These are phyloP conservation scores for Schizopygopsis malacanthus DNA, from an alignment of 2,797 vertebrate genomes.

Conservation along the genomic window DNA sequence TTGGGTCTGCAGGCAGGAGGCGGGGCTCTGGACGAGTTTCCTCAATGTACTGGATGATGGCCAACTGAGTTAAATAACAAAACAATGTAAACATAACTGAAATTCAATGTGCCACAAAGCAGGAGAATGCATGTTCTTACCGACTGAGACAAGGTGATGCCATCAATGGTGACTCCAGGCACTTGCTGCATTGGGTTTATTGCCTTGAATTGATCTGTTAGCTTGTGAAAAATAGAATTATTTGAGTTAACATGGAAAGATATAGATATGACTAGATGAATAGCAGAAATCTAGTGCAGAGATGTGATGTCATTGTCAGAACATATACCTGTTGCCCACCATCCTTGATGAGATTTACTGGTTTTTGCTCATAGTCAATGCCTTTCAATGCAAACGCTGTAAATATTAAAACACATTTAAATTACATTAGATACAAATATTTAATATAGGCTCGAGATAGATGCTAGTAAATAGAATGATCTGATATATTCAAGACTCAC, in stretches of 20 bases:
- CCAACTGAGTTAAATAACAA: constrained; percentile 78
- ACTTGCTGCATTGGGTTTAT: constrained; percentile 97
- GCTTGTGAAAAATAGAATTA: constrained; percentile 71
- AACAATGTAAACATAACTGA: not conserved
- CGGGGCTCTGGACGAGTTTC: constrained; percentile 86
- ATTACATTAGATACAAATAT: not conserved
- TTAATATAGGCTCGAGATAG: not conserved
- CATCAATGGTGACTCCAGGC: constrained; percentile 91
- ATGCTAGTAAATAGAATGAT: not conserved
- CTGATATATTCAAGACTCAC: constrained; percentile 76
- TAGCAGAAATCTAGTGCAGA: not conserved
- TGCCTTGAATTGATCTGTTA: constrained; percentile 81
- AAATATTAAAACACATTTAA: constrained; percentile 10
- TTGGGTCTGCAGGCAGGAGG: constrained; percentile 87
- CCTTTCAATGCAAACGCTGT: constrained; percentile 93
- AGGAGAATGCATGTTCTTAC: constrained; percentile 75
- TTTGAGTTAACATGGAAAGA: not conserved
- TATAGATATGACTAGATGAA: not conserved
- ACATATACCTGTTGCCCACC: constrained; percentile 91
- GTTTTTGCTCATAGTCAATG: constrained; percentile 85
- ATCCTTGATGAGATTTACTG: constrained; percentile 90
- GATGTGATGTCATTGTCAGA: too few relatives aligned
- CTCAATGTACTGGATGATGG: constrained; percentile 95
- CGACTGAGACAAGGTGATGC: constrained; percentile 88
- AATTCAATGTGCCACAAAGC: not conserved